Conservation (phyloP, 2,888 invertebrate species). For the Synergus laeviventris region DNA sequence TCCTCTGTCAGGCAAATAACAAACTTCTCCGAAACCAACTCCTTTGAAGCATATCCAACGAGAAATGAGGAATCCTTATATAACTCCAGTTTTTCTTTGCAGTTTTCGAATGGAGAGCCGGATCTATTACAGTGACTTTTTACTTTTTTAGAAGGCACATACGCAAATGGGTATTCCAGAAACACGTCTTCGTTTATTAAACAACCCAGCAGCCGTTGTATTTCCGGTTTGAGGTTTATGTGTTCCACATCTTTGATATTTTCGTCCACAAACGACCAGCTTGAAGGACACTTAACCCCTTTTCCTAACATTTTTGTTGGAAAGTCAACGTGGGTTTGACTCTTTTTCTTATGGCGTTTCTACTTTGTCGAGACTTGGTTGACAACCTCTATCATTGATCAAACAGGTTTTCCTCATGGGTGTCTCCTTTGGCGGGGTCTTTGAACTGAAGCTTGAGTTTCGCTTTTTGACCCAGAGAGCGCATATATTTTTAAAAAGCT, state of each 20-base stretch:
- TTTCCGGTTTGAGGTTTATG: constrained; percentile 58
- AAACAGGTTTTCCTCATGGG: constrained; percentile 28
- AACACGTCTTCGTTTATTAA: constrained; percentile 66
- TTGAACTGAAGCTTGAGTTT: constrained; percentile 10
- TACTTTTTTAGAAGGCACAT: constrained; percentile 58
- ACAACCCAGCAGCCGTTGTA: constrained; percentile 65
- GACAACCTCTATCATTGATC: constrained; percentile 38
- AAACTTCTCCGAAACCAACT: constrained; percentile 81
- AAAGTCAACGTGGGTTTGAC: not conserved
- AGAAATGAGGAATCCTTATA: constrained; percentile 72
- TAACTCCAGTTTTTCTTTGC: constrained; percentile 54
- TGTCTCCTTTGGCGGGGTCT: constrained; percentile 28
- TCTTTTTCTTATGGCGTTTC: constrained; percentile 5
- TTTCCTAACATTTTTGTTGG: constrained; percentile 55
- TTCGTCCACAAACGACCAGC: constrained; percentile 64
- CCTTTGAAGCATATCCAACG: constrained; percentile 82
- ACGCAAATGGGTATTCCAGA: constrained; percentile 72
- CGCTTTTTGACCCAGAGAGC: not conserved
- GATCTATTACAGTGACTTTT: constrained; percentile 47
- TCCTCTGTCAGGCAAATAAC: constrained; percentile 81
- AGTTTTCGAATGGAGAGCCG: constrained; percentile 57
- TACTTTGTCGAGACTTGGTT: not conserved
- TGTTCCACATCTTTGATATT: constrained; percentile 64
- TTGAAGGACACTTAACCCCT: constrained; percentile 53
- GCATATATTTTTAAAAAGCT: not conserved